Percentiles rank a stretch among this genome's conserved stretches.
phyloP scores from a whole-genome alignment of 2,888 invertebrate genomes.

The Teinopalpus imperialis region DNA sequence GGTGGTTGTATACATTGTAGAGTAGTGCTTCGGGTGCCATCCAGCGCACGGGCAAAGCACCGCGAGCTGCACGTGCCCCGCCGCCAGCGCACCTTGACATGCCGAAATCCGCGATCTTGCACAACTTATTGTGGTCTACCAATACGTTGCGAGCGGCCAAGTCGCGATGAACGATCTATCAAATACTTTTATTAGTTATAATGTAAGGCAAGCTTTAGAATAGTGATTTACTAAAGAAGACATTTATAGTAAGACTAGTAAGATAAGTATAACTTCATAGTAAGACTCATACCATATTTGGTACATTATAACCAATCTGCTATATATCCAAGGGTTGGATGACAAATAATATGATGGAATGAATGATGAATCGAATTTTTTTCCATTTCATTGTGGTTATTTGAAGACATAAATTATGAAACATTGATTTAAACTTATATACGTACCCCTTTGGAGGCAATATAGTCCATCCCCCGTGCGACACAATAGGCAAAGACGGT shows the following conservation, averaged over 20 bases:
- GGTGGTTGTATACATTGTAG: slow-evolving; percentile 89
- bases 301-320: too few relatives aligned
- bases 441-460: slow-evolving; percentile 89
- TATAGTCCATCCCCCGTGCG: slow-evolving; percentile 92
- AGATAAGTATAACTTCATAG: too few relatives aligned
- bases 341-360: too few relatives aligned
- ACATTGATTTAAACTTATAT: too few relatives aligned
- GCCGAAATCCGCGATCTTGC: slow-evolving; percentile 94
- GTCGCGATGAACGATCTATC: slow-evolving; percentile 92
- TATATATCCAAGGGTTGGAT: too few relatives aligned
- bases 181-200: slow-evolving; percentile 30
- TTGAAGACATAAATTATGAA: too few relatives aligned
- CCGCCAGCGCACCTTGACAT: slow-evolving; percentile 86
- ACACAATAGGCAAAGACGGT: slow-evolving; percentile 92
- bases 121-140: slow-evolving; percentile 91
- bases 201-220: too few relatives aligned
- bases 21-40: slow-evolving; percentile 93
- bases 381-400: too few relatives aligned
- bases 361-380: too few relatives aligned
- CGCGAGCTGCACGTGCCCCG: slow-evolving; percentile 69
- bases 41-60: slow-evolving; percentile 88
- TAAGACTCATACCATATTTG: too few relatives aligned
- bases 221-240: too few relatives aligned
- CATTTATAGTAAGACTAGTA: too few relatives aligned
- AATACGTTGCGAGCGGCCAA: slow-evolving; percentile 91